Evolutionary conservation across 2,888 invertebrate genomes (phyloP), one percentile per base, ranked within the genome.

Genomic region (Eupeodes latifasciatus): DNA sequence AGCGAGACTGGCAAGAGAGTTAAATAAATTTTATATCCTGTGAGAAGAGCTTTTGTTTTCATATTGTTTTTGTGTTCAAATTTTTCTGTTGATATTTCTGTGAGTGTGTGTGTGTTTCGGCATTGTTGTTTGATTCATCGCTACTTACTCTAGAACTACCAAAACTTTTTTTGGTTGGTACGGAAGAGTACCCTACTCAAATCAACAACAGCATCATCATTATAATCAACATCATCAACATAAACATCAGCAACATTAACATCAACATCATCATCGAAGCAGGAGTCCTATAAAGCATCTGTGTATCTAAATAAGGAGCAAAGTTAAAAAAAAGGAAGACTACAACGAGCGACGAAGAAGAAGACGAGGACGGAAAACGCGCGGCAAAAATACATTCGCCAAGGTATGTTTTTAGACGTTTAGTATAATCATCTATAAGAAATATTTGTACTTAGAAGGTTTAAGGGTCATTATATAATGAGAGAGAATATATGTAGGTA

Each of bases 311-410:
- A 77, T 71, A 19, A 14, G 36, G 53, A 51, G 66, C 27, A 27
- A 66, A 67, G 40, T 47, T 7, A 40, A 9, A 9, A 40, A 79
- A 12, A 6, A 72, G 40, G 47, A 75, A 19, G 55, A 71, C 36
- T 36, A 57, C 61, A 49, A 71, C 14, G 5, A 49, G 64, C 14
- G 5, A 34, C 59, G 34, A 59, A 34, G 66, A 69, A 6, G 10
- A 61, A 44, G 62, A 64, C 44, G 61, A 19, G 19, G 19, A 76
- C 57, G 71, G 71, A 83, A 86, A 87, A 87, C 87, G 87, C 87
- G 87, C 87, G 87, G 87, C 83, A 87, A 83, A 19, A 83, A 76
- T 83, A 76, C 80, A 87, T 71, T 80, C 83, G 80, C 83, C 80
- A 83, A 87, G 87, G 87, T 87, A 87, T 80, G 87, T 87, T 19